Percentiles rank a stretch among this genome's conserved stretches.
These are phyloP conservation scores for Pan paniscus DNA, from an alignment of 2,113 vertebrate species.

Conservation along the genomic window DNA sequence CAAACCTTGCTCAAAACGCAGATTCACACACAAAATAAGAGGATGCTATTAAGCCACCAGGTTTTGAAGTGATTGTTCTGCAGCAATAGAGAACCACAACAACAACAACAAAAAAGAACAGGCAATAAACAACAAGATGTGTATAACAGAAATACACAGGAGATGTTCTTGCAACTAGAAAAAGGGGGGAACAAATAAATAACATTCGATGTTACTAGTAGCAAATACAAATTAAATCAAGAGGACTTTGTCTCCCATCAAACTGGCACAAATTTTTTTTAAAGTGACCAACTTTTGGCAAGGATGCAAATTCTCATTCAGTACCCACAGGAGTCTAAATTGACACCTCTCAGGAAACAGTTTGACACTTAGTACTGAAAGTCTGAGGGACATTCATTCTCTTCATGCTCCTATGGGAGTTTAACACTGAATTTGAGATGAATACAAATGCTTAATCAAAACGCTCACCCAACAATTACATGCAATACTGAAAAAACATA, in stretches of 20 bases:
- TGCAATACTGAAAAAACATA: not conserved
- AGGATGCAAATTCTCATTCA: not conserved
- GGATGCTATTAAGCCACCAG: accelerated
- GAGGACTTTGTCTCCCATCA: not conserved
- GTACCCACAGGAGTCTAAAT: not conserved
- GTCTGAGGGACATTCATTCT: too few species aligned
- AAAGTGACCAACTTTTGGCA: not conserved
- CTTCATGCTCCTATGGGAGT: too few species aligned
- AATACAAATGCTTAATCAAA: not conserved
- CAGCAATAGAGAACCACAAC: accelerated
- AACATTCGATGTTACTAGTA: accelerated
- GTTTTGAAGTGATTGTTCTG: accelerated
- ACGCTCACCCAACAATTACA: accelerated
- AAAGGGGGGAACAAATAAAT: not conserved
- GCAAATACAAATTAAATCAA: not conserved
- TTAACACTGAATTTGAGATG: accelerated
- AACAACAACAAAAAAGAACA: not conserved
- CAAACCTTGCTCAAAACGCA: too few species aligned
- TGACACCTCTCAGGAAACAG: too few species aligned
- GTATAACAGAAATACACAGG: not conserved
- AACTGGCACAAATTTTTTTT: not conserved
- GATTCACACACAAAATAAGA: not conserved
- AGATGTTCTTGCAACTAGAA: not conserved
- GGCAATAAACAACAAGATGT: too few species aligned
- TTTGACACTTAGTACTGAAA: too few species aligned